These are phyloP conservation scores for Lethrus apterus DNA, from an alignment of 1,140 invertebrate species.

Conservation along the genomic window DNA sequence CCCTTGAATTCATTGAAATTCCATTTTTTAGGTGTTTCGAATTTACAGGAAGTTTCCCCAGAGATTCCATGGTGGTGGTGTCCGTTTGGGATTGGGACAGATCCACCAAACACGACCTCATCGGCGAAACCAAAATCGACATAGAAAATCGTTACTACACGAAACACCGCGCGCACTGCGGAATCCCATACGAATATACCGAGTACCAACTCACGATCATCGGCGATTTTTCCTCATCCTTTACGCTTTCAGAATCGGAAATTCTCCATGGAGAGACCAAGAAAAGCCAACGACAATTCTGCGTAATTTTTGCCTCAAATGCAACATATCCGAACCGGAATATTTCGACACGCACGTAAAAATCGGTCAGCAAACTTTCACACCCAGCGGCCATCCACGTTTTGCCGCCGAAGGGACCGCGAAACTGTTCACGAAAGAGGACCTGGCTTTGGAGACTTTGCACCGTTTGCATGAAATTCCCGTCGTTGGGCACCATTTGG, in stretches of 20 bases:
- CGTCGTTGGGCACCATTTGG: slow-evolving; percentile 65
- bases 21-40: slow-evolving; percentile 58
- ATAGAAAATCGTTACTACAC: slow-evolving; percentile 81
- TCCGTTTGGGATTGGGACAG: slow-evolving; percentile 72
- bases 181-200: slow-evolving; percentile 63
- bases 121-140: slow-evolving; percentile 79
- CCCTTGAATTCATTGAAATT: neutral
- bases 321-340: slow-evolving; percentile 49
- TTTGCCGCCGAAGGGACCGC: too few relatives aligned
- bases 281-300: slow-evolving; percentile 68
- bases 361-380: slow-evolving; percentile 37
- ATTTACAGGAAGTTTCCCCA: slow-evolving; percentile 63
- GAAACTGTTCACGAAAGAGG: slow-evolving; percentile 41
- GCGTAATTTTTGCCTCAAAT: slow-evolving; percentile 59
- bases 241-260: slow-evolving; percentile 48
- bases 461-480: slow-evolving; percentile 66
- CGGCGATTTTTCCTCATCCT: neutral
- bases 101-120: slow-evolving; percentile 64
- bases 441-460: slow-evolving; percentile 60
- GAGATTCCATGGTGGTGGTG: slow-evolving; percentile 64
- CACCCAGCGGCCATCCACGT: slow-evolving; percentile 4
- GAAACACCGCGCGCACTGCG: slow-evolving; percentile 69
- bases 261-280: slow-evolving; percentile 72
- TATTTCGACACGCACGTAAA: slow-evolving; percentile 43
- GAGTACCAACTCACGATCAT: slow-evolving; percentile 40